A percentile compares a stretch with the other conserved stretches of the same genome.
Conservation (phyloP, 2,113 vertebrate species). For the Lates calcarifer region DNA sequence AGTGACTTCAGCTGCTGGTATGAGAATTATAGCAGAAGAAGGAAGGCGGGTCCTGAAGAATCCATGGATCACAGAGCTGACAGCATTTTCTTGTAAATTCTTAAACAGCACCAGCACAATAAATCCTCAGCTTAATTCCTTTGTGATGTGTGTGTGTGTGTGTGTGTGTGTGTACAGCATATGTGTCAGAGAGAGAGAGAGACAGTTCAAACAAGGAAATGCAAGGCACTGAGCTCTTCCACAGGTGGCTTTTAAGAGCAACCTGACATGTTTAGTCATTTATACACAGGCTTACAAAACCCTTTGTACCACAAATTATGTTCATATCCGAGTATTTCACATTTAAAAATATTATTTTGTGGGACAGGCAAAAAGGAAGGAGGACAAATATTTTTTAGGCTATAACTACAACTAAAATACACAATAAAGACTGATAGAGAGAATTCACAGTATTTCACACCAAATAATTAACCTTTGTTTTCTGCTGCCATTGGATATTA, state of each 20-base stretch:
- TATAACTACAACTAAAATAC: background rate
- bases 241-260: conserved; percentile 18
- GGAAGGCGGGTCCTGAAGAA: conserved; percentile 19
- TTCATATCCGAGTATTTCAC: background rate
- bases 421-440: background rate
- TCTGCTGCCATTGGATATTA: no score
- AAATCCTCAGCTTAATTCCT: conserved; percentile 40
- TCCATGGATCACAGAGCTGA: conserved; percentile 41
- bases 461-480: no score
- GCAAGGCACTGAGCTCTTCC: background rate
- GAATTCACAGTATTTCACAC: background rate
- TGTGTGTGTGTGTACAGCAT: background rate
- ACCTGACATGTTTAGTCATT: background rate
- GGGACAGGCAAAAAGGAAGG: background rate
- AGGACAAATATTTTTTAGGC: background rate
- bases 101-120: conserved; percentile 30
- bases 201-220: conserved; percentile 1
- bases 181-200: background rate
- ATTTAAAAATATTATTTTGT: background rate
- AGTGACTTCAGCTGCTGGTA: conserved; percentile 31
- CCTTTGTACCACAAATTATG: background rate
- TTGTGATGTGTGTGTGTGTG: background rate
- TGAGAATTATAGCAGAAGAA: conserved; percentile 17
- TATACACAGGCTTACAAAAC: background rate
- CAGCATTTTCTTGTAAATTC: conserved; percentile 44